Conservation (phyloP, 2,797 vertebrate genomes). For the Helicolenus hilgendorfi region DNA sequence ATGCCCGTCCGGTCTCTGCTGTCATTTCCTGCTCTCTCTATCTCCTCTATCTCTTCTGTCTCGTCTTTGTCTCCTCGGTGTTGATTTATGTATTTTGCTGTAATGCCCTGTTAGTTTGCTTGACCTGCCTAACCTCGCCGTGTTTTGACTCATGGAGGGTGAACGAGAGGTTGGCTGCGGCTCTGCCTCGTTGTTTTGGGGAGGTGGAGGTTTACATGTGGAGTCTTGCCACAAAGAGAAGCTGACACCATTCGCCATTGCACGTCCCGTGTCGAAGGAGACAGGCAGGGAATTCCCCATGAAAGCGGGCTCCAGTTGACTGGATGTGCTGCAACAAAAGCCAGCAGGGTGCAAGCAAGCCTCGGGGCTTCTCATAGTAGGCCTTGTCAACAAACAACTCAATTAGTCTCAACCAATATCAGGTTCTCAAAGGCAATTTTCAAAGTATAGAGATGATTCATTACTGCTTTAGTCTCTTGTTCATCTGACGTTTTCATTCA, state of each 20-base stretch:
- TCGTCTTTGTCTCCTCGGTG: constrained; percentile 27
- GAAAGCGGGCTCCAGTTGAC: neutral
- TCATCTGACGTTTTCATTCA: neutral
- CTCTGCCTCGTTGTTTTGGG: constrained; percentile 28
- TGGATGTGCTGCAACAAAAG: constrained; percentile 27
- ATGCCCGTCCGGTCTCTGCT: neutral
- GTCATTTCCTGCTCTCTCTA: constrained; percentile 9
- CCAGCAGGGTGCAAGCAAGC: constrained; percentile 13
- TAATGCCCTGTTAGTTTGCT: constrained; percentile 24
- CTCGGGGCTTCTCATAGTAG: neutral
- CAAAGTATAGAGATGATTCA: constrained; percentile 18
- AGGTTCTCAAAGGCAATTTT: constrained; percentile 66
- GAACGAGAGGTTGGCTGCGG: constrained; percentile 43
- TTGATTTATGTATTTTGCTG: constrained; percentile 38
- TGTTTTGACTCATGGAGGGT: constrained; percentile 36
- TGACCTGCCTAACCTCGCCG: constrained; percentile 19
- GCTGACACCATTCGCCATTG: neutral
- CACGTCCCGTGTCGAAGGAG: neutral
- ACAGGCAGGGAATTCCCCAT: constrained; percentile 1
- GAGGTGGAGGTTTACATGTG: constrained; percentile 7
- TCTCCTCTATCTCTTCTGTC: constrained; percentile 9
- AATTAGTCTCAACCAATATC: constrained; percentile 34
- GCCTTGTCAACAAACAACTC: constrained; percentile 39
- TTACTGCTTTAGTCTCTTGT: constrained; percentile 4
- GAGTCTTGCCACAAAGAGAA: constrained; percentile 38